phyloP scores from a whole-genome alignment of 1,140 invertebrate genomes.

The Megalopta genalis region DNA sequence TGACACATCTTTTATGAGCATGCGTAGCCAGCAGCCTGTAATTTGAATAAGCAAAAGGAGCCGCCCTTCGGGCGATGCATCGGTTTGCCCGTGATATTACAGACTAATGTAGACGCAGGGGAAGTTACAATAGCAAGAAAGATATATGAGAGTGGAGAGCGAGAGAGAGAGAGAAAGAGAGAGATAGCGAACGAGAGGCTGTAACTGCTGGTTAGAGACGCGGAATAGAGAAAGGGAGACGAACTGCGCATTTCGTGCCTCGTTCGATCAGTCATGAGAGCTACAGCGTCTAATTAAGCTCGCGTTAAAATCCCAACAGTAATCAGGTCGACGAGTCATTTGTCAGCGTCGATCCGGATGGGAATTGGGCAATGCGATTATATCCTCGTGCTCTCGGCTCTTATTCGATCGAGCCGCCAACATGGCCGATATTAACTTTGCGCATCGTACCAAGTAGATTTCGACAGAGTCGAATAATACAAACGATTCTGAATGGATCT shows the following conservation, averaged over 20 bases:
- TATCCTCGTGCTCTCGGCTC: slow-evolving; percentile 42
- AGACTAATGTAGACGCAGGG: slow-evolving; percentile 34
- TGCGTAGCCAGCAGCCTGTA: slow-evolving; percentile 47
- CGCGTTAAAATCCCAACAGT: slow-evolving; percentile 68
- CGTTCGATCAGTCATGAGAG: slow-evolving; percentile 63
- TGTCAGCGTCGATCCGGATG: slow-evolving; percentile 60
- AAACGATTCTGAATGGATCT: not conserved
- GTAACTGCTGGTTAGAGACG: not conserved
- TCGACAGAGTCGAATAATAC: not conserved
- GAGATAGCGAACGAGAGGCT: not conserved
- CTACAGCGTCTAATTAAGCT: slow-evolving; percentile 66
- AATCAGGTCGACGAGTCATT: slow-evolving; percentile 66
- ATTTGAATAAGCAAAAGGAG: slow-evolving; percentile 58
- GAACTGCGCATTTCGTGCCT: slow-evolving; percentile 36
- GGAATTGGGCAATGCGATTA: slow-evolving; percentile 62
- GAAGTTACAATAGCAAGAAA: slow-evolving; percentile 14
- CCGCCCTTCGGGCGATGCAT: slow-evolving; percentile 48
- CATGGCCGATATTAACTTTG: slow-evolving; percentile 57
- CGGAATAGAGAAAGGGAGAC: slow-evolving; percentile 12
- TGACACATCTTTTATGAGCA: slow-evolving; percentile 52
- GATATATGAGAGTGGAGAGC: slow-evolving; percentile 11
- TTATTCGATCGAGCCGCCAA: slow-evolving; percentile 37
- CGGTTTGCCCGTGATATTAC: slow-evolving; percentile 37
- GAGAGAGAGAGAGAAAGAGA: too few relatives aligned
- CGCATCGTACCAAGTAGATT: not conserved